Evolutionary conservation across 2,113 vertebrate genomes (phyloP).

Genomic region (Dipodomys merriami): DNA sequence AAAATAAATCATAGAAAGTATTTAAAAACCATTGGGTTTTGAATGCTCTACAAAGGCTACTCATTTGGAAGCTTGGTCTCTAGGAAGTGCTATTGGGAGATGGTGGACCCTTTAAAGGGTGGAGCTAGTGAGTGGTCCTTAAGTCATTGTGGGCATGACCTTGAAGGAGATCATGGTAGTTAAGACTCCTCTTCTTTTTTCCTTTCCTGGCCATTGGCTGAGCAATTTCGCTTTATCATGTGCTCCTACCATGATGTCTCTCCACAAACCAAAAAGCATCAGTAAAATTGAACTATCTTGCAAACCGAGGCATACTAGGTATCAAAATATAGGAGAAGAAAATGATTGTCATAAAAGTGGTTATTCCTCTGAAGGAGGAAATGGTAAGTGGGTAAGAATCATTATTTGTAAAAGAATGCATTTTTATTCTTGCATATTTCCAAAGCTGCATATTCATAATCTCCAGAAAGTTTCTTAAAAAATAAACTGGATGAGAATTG

Average conservation of each 20-base stretch:
- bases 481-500: background rate
- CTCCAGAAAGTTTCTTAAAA: background rate
- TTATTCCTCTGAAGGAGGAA: background rate
- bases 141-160: background rate
- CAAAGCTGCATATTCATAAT: background rate
- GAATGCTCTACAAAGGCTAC: too few relatives aligned
- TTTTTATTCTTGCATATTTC: constrained; percentile 1
- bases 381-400: background rate
- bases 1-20: too few relatives aligned
- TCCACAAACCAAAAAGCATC: background rate
- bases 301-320: background rate
- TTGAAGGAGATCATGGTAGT: background rate
- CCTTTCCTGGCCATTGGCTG: background rate
- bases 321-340: background rate
- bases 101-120: background rate
- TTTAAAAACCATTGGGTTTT: too few relatives aligned
- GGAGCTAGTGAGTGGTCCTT: background rate
- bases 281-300: background rate
- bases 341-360: background rate
- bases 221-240: too few relatives aligned
- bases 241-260: too few relatives aligned
- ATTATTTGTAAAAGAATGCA: constrained; percentile 11
- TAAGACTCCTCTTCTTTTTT: background rate
- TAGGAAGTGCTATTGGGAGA: too few relatives aligned
- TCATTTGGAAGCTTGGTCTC: too few relatives aligned